Evolutionary conservation across 1,140 invertebrate genomes (phyloP).

Genomic region (Drosophila quadrilineata): DNA sequence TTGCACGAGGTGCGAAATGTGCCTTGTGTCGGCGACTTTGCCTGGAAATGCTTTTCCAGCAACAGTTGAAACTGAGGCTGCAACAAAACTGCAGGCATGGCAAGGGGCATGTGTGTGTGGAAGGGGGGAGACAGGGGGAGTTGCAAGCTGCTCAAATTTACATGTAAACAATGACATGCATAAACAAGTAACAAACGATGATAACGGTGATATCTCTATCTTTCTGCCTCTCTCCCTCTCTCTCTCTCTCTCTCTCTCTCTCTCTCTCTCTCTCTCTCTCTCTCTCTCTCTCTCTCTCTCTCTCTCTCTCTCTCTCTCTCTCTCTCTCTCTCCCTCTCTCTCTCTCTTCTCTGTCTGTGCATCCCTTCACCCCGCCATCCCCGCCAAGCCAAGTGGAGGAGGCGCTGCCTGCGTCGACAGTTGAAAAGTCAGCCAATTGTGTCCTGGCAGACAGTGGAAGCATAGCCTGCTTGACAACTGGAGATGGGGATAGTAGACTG

Average conservation of each 20-base stretch:
- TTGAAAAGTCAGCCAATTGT: too few species aligned
- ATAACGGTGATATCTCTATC: constrained; percentile 5
- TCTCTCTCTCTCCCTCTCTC: too few species aligned
- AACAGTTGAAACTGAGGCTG: constrained; percentile 11
- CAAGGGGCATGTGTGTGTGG: not conserved
- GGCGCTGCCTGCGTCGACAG: too few species aligned
- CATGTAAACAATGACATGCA: constrained; percentile 77
- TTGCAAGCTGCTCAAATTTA: constrained; percentile 51
- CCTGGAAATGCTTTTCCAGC: not conserved
- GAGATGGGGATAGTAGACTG: not conserved
- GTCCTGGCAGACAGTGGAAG: constrained; percentile 1
- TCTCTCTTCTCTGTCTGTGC: too few species aligned
- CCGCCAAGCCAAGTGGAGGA: too few species aligned
- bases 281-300: too few species aligned
- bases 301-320: too few species aligned
- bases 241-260: too few species aligned
- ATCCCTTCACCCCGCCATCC: too few species aligned
- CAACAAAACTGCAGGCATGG: not conserved
- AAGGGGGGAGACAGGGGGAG: not conserved
- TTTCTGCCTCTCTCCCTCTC: too few species aligned
- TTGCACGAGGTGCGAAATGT: not conserved
- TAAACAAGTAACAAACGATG: constrained; percentile 54
- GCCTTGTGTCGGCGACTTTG: not conserved
- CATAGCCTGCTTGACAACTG: not conserved
- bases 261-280: too few species aligned